These are phyloP conservation scores for Magallana angulata DNA, from an alignment of 1,140 invertebrate genomes.

Conservation along the genomic window DNA sequence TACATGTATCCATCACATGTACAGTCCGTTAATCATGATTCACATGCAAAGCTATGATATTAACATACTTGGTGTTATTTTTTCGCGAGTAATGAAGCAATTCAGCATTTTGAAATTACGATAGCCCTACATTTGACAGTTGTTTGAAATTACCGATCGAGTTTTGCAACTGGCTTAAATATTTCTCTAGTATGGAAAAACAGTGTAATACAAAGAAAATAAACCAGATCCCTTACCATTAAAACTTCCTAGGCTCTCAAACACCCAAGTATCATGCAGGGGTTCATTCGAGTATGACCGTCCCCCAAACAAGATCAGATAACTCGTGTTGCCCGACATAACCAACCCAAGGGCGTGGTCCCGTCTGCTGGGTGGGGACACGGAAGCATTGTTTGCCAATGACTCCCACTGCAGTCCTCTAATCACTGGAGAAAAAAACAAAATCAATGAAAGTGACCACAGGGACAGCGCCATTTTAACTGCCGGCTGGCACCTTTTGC, in stretches of 20 bases:
- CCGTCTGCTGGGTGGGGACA: neutral
- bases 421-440: neutral
- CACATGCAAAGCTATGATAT: no score
- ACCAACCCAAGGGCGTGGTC: neutral
- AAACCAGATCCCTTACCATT: neutral
- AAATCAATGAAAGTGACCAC: neutral
- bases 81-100: no score
- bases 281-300: neutral
- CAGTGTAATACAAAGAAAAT: no score
- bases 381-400: neutral
- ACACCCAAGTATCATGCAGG: constrained; percentile 13
- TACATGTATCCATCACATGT: no score
- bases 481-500: no score
- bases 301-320: constrained; percentile 3
- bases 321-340: neutral
- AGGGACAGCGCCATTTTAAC: neutral
- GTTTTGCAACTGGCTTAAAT: no score
- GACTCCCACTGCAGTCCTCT: neutral
- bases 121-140: no score
- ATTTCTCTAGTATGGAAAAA: no score
- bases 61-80: no score
- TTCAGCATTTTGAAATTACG: no score
- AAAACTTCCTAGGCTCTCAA: neutral
- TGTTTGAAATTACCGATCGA: no score
- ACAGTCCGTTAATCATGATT: no score